Conservation (phyloP, 2,113 vertebrate species). For the Rousettus leschenaultii region DNA sequence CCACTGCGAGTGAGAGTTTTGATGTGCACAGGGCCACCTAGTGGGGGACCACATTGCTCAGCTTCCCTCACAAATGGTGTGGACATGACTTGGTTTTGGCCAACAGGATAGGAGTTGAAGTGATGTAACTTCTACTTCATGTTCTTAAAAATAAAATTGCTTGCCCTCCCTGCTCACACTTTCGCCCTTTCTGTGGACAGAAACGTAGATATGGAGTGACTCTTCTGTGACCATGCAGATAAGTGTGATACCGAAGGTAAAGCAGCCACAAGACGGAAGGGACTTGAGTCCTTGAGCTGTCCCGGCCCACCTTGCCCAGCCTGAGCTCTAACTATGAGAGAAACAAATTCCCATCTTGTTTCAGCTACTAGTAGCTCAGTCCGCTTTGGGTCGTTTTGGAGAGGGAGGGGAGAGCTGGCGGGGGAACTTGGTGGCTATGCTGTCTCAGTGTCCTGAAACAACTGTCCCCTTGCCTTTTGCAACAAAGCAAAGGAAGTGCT, state of each 20-base stretch:
- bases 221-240: not conserved
- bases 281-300: not conserved
- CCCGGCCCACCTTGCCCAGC: not conserved
- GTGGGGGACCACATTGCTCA: not conserved
- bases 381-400: not conserved
- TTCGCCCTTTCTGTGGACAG: not conserved
- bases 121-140: not conserved
- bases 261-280: not conserved
- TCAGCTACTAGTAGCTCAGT: not conserved
- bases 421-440: not conserved
- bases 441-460: not conserved
- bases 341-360: not conserved
- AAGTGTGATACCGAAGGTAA: not conserved
- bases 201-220: not conserved
- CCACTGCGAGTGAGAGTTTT: not conserved
- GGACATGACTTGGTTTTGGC: not conserved
- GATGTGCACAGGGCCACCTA: not conserved
- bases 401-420: not conserved
- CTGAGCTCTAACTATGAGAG: not conserved
- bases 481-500: not conserved
- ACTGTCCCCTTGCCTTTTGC: not conserved
- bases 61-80: not conserved
- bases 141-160: not conserved
- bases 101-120: not conserved
- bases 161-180: not conserved